Conservation (phyloP, 92 coral and sea anemone genomes). For the Umimayanthus kanabou region DNA sequence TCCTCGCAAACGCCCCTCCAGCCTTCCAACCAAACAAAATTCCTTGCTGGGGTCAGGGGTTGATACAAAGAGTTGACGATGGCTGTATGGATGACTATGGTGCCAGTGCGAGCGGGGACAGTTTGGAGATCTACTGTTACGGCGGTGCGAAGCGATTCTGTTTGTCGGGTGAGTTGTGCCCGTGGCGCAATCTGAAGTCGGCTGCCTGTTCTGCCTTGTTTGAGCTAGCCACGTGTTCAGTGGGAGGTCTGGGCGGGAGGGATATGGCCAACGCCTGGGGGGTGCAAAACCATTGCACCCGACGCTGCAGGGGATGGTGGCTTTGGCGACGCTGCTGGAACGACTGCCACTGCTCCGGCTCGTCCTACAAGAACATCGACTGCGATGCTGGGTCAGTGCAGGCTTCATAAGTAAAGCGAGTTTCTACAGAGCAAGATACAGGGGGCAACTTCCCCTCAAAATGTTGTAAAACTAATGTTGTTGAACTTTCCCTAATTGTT, state of each 20-base stretch:
- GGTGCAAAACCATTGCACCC: conserved; percentile 36
- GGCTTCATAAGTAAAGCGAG: background rate
- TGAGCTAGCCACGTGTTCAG: conserved; percentile 46
- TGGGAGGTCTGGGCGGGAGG: conserved; percentile 30
- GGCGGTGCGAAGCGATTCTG: conserved; percentile 52
- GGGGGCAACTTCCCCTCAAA: background rate
- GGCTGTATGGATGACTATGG: conserved; percentile 48
- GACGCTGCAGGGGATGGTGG: conserved; percentile 44
- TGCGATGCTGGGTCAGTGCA: conserved; percentile 42
- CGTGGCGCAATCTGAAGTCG: conserved; percentile 44
- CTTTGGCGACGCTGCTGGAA: conserved; percentile 44
- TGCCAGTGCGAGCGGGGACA: conserved; percentile 27
- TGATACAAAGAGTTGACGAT: conserved; percentile 38
- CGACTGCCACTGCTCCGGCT: conserved; percentile 38
- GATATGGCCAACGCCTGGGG: conserved; percentile 45
- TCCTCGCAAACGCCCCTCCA: conserved; percentile 38
- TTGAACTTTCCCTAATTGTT: too few species aligned
- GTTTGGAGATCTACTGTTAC: conserved; percentile 42
- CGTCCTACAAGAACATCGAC: conserved; percentile 33
- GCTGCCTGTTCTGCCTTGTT: conserved; percentile 49
- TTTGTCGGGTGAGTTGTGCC: conserved; percentile 37
- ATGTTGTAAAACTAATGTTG: too few species aligned
- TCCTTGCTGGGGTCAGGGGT: conserved; percentile 47
- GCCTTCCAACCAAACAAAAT: conserved; percentile 44
- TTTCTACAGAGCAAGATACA: background rate